phyloP scores from a whole-genome alignment of 1,140 invertebrate genomes.

The Drusus annulatus region DNA sequence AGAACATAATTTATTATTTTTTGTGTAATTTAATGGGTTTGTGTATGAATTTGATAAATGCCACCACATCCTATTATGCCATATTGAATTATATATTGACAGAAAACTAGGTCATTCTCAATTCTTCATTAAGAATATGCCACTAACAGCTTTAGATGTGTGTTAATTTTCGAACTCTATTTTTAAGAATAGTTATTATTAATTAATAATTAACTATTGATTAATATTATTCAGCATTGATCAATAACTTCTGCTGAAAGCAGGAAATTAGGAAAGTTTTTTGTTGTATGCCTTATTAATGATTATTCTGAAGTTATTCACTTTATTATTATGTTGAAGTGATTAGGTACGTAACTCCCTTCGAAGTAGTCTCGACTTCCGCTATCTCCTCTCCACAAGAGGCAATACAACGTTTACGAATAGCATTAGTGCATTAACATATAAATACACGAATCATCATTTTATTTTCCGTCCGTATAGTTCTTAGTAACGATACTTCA shows the following conservation, averaged over 20 bases:
- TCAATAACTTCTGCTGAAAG: not conserved
- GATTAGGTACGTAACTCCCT: not conserved
- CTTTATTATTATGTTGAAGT: not conserved
- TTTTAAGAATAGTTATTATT: too few species aligned
- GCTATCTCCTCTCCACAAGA: not conserved
- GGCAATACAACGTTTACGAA: constrained; percentile 30
- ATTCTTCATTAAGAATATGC: too few species aligned
- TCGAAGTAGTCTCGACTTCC: not conserved
- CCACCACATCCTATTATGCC: too few species aligned
- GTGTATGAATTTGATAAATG: too few species aligned
- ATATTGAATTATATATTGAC: too few species aligned
- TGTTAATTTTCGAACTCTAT: too few species aligned
- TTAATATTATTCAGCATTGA: too few species aligned
- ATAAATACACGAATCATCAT: constrained; percentile 42
- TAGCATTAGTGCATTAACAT: constrained; percentile 37
- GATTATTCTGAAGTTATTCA: not conserved
- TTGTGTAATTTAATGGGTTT: too few species aligned
- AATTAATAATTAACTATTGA: too few species aligned
- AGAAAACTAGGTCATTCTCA: too few species aligned
- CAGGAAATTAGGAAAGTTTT: not conserved
- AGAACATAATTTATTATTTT: too few species aligned
- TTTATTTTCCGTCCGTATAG: constrained; percentile 30
- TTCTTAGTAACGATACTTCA: constrained; percentile 14
- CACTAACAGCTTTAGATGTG: too few species aligned
- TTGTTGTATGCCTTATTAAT: constrained; percentile 10